Conservation (phyloP, 2,113 vertebrate genomes). For the Marmota monax region DNA sequence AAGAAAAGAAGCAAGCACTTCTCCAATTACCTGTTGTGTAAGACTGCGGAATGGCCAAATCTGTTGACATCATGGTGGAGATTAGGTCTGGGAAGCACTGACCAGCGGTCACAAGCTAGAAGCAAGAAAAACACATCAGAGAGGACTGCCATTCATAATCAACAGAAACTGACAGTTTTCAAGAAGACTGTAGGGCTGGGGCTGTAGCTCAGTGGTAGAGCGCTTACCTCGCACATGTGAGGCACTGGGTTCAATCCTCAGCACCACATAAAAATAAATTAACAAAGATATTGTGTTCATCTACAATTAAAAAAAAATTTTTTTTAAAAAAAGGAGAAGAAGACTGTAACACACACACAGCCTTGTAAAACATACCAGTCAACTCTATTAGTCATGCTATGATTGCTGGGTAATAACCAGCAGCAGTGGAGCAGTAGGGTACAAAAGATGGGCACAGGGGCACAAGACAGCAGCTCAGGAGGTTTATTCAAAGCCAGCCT, state of each 20-base stretch:
- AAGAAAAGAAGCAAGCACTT: conserved; percentile 27
- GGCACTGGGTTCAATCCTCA: too few relatives aligned
- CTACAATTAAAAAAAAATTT: too few relatives aligned
- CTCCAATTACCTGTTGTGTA: conserved; percentile 91
- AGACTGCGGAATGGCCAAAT: conserved; percentile 96
- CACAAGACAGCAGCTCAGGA: too few relatives aligned
- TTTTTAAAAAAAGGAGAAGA: background rate
- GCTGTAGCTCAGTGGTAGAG: too few relatives aligned
- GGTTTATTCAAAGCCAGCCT: too few relatives aligned
- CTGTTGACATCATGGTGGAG: conserved; percentile 95
- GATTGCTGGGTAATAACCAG: conserved; percentile 15
- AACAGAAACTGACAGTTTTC: background rate
- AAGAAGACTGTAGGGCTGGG: background rate
- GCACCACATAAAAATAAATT: too few relatives aligned
- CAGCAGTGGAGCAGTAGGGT: background rate
- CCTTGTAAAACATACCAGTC: background rate
- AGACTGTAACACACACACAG: background rate
- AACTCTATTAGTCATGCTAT: background rate
- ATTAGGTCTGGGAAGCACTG: conserved; percentile 92
- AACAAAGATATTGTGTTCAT: too few relatives aligned
- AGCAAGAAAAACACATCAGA: conserved; percentile 65
- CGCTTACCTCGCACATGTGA: too few relatives aligned
- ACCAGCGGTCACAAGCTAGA: conserved; percentile 96
- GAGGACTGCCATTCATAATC: background rate
- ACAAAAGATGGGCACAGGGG: background rate